Conservation (phyloP, 2,797 vertebrate species). For the Gymnocypris eckloni region DNA sequence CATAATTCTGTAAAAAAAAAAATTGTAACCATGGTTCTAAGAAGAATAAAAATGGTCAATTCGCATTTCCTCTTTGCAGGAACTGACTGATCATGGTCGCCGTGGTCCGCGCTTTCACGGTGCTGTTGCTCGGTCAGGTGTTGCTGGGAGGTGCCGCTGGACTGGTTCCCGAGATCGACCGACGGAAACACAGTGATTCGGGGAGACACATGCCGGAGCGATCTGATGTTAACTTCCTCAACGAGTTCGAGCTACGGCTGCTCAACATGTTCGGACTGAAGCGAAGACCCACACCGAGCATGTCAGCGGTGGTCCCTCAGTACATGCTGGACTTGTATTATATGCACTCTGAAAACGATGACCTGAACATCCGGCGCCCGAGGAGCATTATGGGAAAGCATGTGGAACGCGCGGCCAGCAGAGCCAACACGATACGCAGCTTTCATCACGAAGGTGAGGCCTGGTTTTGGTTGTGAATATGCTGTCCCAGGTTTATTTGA, state of each 20-base stretch:
- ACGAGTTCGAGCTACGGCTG: slow-evolving; percentile 93
- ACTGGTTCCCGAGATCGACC: slow-evolving; percentile 94
- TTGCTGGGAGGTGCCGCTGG: slow-evolving; percentile 92
- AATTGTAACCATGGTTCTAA: background rate
- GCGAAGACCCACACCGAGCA: slow-evolving; percentile 91
- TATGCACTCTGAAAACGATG: slow-evolving; percentile 87
- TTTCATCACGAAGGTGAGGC: slow-evolving; percentile 97
- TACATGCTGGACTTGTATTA: slow-evolving; percentile 98
- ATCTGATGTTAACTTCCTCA: slow-evolving; percentile 85
- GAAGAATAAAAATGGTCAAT: background rate
- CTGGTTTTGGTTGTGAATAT: background rate
- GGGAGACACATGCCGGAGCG: slow-evolving; percentile 86
- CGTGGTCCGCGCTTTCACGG: slow-evolving; percentile 93
- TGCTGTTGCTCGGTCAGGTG: slow-evolving; percentile 97
- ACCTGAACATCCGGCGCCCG: slow-evolving; percentile 82
- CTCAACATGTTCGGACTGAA: slow-evolving; percentile 96
- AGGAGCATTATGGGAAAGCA: slow-evolving; percentile 82
- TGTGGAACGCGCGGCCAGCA: slow-evolving; percentile 90
- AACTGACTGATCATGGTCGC: slow-evolving; percentile 98
- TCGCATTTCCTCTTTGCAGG: slow-evolving; percentile 71
- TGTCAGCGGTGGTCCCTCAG: slow-evolving; percentile 89
- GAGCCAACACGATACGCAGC: slow-evolving; percentile 95
- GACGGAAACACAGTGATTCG: slow-evolving; percentile 86
- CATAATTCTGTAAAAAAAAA: background rate
- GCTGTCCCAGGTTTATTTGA: background rate